Evolutionary conservation across 2,888 invertebrate species (phyloP).

Genomic region (Melipona bicolor): DNA sequence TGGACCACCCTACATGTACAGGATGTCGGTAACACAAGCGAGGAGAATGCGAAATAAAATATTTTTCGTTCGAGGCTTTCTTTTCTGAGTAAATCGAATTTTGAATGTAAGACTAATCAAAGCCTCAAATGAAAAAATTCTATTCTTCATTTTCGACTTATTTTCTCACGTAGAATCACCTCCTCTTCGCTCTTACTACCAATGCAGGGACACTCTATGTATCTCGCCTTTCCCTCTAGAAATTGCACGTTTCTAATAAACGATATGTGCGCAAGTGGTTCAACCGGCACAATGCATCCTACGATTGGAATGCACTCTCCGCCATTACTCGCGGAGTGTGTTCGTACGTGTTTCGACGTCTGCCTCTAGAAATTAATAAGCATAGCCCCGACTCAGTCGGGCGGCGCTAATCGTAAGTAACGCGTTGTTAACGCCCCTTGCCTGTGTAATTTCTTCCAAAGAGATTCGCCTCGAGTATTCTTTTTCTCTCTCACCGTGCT

Average conservation of each 20-base stretch:
- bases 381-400: conserved; percentile 38
- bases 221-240: background rate
- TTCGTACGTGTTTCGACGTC: conserved; percentile 29
- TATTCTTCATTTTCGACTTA: no score
- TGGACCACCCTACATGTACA: no score
- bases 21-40: no score
- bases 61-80: no score
- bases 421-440: conserved; percentile 3
- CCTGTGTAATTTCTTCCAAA: background rate
- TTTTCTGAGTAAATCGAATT: no score
- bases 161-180: no score
- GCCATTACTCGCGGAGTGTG: background rate
- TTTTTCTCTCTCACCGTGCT: background rate
- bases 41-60: no score
- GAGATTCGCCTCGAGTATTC: background rate
- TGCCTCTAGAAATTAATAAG: conserved; percentile 40
- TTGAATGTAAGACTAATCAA: no score
- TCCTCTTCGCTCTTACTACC: no score
- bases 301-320: conserved; percentile 15
- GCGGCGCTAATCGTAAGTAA: conserved; percentile 13
- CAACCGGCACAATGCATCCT: conserved; percentile 7
- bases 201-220: no score
- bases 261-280: background rate
- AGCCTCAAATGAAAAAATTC: no score
- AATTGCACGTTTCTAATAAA: conserved; percentile 38